Base-by-base conservation (phyloP, 2,888 invertebrate genomes). In the Artemia sinica region DNA sequence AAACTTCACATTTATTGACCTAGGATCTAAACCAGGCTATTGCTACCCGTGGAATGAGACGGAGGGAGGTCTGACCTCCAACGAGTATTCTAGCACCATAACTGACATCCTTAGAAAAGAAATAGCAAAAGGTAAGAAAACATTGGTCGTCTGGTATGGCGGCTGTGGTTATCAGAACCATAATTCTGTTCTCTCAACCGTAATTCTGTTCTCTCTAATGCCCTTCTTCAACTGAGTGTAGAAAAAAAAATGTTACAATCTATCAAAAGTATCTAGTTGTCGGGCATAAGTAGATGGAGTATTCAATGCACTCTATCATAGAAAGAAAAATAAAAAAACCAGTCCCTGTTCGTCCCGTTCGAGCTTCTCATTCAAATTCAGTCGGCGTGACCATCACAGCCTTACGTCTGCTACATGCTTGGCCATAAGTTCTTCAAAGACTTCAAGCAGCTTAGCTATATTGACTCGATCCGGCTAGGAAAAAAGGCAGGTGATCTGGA, bases 211-310 rank as follows among this genome's bases (percentile, higher is more conserved):
- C 18, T n/a, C n/a, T n/a, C n/a, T n/a, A n/a, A n/a, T n/a, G n/a
- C n/a, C n/a, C n/a, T n/a, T n/a, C n/a, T n/a, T n/a, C n/a, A n/a
- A n/a, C n/a, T n/a, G n/a, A n/a, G n/a, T n/a, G n/a, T n/a, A n/a
- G n/a, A n/a, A n/a, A n/a, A n/a, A n/a, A n/a, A n/a, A n/a, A n/a
- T n/a, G n/a, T n/a, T n/a, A n/a, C n/a, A n/a, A n/a, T n/a, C n/a
- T n/a, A n/a, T n/a, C n/a, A n/a, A n/a, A n/a, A n/a, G n/a, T n/a
- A n/a, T n/a, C n/a, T n/a, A n/a, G 74, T 73, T 68, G 72, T 72
- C 13, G 76, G 76, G n/a, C 76, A 76, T 71, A 75, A 76, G 1
- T 75, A 76, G 72, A 76, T 77, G 75, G 75, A 76, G 70, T 74
- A 73, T 70, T 76, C 75, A 0, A 75, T 77, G 2, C 77, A 78